Percentiles rank a stretch among this genome's conserved stretches.
Evolutionary conservation across 2,113 vertebrate species (phyloP).

Genomic region (Hyaena hyaena): DNA sequence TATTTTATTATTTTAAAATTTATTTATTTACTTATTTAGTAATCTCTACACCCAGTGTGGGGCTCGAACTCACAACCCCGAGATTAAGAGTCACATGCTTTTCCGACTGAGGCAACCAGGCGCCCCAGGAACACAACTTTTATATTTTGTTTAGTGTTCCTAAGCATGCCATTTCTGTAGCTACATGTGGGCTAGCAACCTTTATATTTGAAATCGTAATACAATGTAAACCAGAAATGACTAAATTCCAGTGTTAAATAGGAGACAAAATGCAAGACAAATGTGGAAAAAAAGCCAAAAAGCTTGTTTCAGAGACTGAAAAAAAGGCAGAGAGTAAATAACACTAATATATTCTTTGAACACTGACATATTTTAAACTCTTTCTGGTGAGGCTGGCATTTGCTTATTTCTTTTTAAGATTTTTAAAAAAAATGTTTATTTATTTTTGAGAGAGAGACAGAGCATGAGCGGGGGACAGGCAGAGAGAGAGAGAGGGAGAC

Average conservation of each 20-base stretch:
- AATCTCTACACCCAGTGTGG: not conserved
- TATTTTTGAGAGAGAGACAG: not conserved
- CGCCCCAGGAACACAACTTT: not conserved
- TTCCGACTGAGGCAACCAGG: not conserved
- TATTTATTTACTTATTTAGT: not conserved
- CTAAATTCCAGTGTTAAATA: not conserved
- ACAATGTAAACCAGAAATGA: not conserved
- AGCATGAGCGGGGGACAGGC: too few species aligned
- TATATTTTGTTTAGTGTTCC: not conserved
- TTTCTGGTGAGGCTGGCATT: not conserved
- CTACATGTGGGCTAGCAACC: not conserved
- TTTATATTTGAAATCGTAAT: not conserved
- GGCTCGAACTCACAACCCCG: not conserved
- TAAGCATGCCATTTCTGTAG: not conserved
- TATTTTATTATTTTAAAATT: not conserved
- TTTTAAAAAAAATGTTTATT: not conserved
- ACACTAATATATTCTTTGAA: not conserved
- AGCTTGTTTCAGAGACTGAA: not conserved
- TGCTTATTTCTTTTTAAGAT: not conserved
- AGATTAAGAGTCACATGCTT: not conserved
- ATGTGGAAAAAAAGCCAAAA: not conserved
- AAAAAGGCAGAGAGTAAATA: not conserved
- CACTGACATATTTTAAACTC: not conserved
- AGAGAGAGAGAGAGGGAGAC: too few species aligned
- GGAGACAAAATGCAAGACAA: not conserved